Evolutionary conservation across 2,797 vertebrate species (phyloP).

Genomic region (Cephalopachus bancanus): DNA sequence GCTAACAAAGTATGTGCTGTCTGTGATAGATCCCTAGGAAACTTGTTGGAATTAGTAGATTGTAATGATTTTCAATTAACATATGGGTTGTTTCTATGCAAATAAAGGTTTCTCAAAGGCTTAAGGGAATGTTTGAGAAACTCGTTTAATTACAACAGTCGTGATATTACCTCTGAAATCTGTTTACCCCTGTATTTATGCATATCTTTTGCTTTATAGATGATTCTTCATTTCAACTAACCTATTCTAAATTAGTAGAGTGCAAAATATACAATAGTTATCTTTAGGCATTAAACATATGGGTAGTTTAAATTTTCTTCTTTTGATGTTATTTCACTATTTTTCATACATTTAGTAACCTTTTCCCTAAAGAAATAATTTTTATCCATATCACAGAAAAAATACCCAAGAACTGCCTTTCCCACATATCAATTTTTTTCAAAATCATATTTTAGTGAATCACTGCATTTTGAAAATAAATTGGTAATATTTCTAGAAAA

Average conservation of each 20-base stretch:
- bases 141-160: conserved; percentile 55
- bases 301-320: neutral
- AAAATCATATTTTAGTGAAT: neutral
- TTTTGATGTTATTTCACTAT: neutral
- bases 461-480: neutral
- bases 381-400: neutral
- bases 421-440: neutral
- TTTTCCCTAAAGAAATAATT: conserved; percentile 30
- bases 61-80: conserved; percentile 61
- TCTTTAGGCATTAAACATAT: neutral
- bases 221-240: neutral
- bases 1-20: neutral
- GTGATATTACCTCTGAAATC: conserved; percentile 40
- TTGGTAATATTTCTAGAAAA: conserved; percentile 7
- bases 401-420: neutral
- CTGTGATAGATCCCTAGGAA: conserved; percentile 42
- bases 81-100: conserved; percentile 61
- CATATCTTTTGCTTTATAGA: conserved; percentile 64
- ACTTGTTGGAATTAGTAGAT: conserved; percentile 56
- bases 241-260: neutral
- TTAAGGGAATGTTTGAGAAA: conserved; percentile 32
- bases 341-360: neutral
- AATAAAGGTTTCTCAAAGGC: conserved; percentile 24
- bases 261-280: neutral
- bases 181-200: conserved; percentile 40